Base-by-base conservation (phyloP, 1,140 invertebrate species). In the Nephila pilipes region DNA sequence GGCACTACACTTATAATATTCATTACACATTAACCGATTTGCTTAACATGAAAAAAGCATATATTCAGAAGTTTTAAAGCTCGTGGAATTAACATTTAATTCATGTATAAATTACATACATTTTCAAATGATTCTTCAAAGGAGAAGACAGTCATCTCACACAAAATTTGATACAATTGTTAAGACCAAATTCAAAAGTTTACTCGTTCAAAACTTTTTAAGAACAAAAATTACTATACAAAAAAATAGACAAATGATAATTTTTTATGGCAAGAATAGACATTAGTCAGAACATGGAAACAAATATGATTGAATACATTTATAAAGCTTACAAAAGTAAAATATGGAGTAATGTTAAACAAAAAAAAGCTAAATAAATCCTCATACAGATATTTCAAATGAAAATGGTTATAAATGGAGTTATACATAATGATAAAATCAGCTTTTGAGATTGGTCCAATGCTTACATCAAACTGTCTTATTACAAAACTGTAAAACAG, bases 391-490 rank as follows among this genome's bases (percentile, higher is more conserved):
- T 29, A 8, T 12, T 65, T 65, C 8, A 65, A 3, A 12, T 46
- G 1, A 29, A 29, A 29, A 65, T n/a, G n/a, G 6, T 22, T 5
- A 0, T n/a, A 63, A 10, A 29, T 46, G 46, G 12, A 46, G 46
- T 46, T 46, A 46, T 46, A 46, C 46, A 10, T 46, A 29, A 25
- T 29, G 63, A 29, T 25, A n/a, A n/a, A n/a, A n/a, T 65, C n/a
- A 65, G 63, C 63, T 65, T 65, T 83, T 83, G 25, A 83, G 8
- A 83, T 83, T 83, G 80, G 80, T 83, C 80, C 80, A 54, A 25
- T 36, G 46, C 12, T 46, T 46, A 83, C 22, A 54, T 8, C 22
- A 29, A 83, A 83, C 36, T 75, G 29, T 32, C 32, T 75, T 75
- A 75, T 29, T 75, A 22, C 25, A 65, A 75, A 75, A 75, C 18